Evolutionary conservation across 2,113 vertebrate genomes (phyloP).

Genomic region (Carassius carassius): DNA sequence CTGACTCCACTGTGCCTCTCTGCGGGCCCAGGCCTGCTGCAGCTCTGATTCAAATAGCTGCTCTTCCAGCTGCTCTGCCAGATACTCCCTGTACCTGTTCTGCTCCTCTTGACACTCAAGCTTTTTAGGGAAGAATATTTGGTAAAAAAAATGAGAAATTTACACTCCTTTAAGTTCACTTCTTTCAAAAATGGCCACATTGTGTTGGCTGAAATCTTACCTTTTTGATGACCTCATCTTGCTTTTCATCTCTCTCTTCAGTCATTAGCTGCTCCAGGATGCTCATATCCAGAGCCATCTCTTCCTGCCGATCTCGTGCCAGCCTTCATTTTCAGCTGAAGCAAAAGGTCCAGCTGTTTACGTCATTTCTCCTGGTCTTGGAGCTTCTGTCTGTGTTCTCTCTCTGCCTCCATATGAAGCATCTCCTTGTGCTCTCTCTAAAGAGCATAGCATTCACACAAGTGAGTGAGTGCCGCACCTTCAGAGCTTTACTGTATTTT

Average conservation of each 20-base stretch:
- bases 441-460: not conserved
- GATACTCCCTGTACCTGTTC: conserved; percentile 75
- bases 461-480: not conserved
- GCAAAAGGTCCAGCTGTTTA: conserved; percentile 67
- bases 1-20: conserved; percentile 64
- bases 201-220: not conserved
- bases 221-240: conserved; percentile 64
- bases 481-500: not conserved
- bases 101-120: conserved; percentile 77
- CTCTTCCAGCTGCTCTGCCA: conserved; percentile 73
- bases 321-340: conserved; percentile 75
- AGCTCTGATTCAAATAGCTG: conserved; percentile 75
- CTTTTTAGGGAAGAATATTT: conserved; percentile 64
- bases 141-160: conserved; percentile 26
- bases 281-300: conserved; percentile 78
- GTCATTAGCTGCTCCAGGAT: conserved; percentile 73
- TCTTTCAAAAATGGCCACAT: not conserved
- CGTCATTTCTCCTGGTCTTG: conserved; percentile 66
- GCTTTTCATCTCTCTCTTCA: conserved; percentile 66
- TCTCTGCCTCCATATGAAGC: conserved; percentile 72
- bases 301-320: conserved; percentile 72
- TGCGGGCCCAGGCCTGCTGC: conserved; percentile 68
- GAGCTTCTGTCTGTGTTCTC: conserved; percentile 64
- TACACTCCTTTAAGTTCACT: not conserved
- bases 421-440: conserved; percentile 76